Base-by-base conservation (phyloP, 1,140 invertebrate species). In the Penaeus vannamei region DNA sequence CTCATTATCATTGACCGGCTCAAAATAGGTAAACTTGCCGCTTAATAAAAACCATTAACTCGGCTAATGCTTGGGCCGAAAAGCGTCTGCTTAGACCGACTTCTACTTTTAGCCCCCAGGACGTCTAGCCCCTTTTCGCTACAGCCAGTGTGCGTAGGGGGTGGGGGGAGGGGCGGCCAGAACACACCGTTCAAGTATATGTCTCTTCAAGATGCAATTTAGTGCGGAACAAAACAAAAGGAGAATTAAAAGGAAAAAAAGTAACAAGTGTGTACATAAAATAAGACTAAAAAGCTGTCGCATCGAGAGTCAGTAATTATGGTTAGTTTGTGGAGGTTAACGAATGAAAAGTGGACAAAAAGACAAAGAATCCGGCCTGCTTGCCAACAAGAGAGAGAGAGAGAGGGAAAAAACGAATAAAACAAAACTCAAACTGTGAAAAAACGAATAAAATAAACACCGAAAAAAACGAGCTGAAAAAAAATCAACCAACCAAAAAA, bases 191-290 rank as follows among this genome's bases (percentile, higher is more conserved):
- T 32, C 69, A 29, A n/a, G 17, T 72, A n/a, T 32, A 76, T 76
- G 46, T 53, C 46, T 53, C 36, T 76, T 76, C 69, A 76, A 76
- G 69, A 76, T 76, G 69, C 69, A 76, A 76, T 32, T 36, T 76
- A 76, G n/a, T 76, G 69, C 36, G 12, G 7, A 76, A 76, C n/a
- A 76, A 76, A 26, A n/a, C n/a, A 32, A 76, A 76, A 29, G 66
- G 32, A n/a, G 66, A 72, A 72, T 1, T 17, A 76, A 76, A 76
- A 10, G 8, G 19, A 29, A 76, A 19, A 76, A 29, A 76, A 76
- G n/a, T 29, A 36, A 29, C 29, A 29, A 26, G 32, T 76, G 5
- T 4, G 2, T 32, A 26, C 1, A n/a, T 26, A 76, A 76, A 19
- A 76, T 12, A 53, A 53, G 14, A 53, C 3, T 46, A 53, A 53